Conservation (phyloP, 2,113 vertebrate genomes). For the Proterorhinus semilunaris region DNA sequence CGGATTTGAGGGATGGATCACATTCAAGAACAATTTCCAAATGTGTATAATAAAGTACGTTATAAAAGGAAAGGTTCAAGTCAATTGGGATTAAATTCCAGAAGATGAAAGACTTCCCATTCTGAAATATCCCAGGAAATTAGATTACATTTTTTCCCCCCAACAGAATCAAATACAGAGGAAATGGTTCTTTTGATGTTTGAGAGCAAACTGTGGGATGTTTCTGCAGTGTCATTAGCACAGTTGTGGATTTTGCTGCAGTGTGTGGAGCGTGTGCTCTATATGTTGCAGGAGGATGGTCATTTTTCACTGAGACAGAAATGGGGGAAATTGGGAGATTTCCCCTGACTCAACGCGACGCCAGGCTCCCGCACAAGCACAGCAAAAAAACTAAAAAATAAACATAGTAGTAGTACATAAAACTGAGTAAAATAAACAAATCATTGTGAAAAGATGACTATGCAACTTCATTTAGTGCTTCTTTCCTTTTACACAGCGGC, state of each 20-base stretch:
- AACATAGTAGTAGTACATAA: not conserved
- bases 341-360: slow-evolving; percentile 54
- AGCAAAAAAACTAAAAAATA: not conserved
- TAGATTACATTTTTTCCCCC: too few species aligned
- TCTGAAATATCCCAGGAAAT: too few species aligned
- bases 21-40: too few species aligned
- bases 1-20: too few species aligned
- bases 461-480: slow-evolving; percentile 47
- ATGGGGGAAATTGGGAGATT: slow-evolving; percentile 38
- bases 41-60: too few species aligned
- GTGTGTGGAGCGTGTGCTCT: slow-evolving; percentile 12
- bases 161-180: not conserved
- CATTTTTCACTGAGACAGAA: slow-evolving; percentile 59
- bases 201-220: not conserved
- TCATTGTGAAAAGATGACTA: slow-evolving; percentile 27
- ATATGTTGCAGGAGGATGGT: slow-evolving; percentile 32
- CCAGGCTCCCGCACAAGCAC: slow-evolving; percentile 6
- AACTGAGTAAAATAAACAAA: slow-evolving; percentile 29
- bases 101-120: too few species aligned
- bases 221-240: slow-evolving; percentile 37
- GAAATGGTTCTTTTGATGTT: slow-evolving; percentile 13
- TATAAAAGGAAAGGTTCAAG: too few species aligned
- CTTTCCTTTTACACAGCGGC: slow-evolving; percentile 29
- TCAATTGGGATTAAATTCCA: too few species aligned
- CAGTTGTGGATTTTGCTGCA: slow-evolving; percentile 34